Evolutionary conservation across 2,888 invertebrate genomes (phyloP), one percentile per base, ranked within the genome.

Genomic region (Drosophila antonietae): DNA sequence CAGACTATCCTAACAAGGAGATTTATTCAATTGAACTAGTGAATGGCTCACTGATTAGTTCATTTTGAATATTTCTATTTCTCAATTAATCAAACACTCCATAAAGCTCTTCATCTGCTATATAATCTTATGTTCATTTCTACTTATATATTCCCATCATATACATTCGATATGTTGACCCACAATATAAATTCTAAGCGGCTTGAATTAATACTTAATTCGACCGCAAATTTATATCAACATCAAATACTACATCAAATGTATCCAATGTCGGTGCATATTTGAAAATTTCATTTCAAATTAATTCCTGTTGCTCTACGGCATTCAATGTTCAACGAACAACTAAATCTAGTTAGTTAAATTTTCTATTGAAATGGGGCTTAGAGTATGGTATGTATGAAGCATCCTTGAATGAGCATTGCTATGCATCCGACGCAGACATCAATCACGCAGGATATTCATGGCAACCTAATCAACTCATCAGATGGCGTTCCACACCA

Each of bases 381-480:
- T 37, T 31, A 31, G 31, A 33, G 10, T 41, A 28, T 28, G 44
- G 46, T n/a, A 10, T 39, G 15, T 15, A 31, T 43, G 33, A 9
- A 39, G 52, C 47, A 12, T 23, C 20, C 18, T 49, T 23, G 35
- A 20, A 41, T 5, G 33, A 23, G 66, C 35, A 8, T 31, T 20
- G 67, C n/a, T 20, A 14, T 18, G 15, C 15, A 20, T 12, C 15
- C 15, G 7, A 12, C 33, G 28, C 55, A 28, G 10, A 9, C 66
- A 71, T 63, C 62, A 51, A 64, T 64, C 53, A 47, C 41, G 14
- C 68, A 60, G 44, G 43, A 59, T 15, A 60, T 68, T 57, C 33
- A 53, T 73, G 75, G 66, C 62, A 83, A 39, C 56, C 61, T 65
- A 78, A 83, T 84, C 75, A 72, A 84, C 67, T 69, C 33, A 20